phyloP scores from a whole-genome alignment of 1,140 invertebrate species.

The Aphis gossypii region DNA sequence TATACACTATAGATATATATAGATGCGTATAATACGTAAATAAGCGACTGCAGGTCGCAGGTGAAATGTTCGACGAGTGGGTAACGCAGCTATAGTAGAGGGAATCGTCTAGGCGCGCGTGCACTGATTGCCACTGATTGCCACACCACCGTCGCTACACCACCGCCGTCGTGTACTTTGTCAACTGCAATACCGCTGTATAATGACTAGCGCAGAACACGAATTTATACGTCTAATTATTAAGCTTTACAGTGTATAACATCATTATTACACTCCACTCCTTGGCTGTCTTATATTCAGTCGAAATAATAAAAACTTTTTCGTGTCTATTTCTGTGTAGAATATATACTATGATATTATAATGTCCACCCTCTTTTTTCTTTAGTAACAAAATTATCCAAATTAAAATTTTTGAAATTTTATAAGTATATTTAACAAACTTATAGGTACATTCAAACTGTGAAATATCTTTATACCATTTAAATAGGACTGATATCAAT shows the following conservation, averaged over 20 bases:
- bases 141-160: not conserved
- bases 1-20: not conserved
- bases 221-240: slow-evolving; percentile 10
- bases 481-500: too few relatives aligned
- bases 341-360: too few relatives aligned
- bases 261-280: not conserved
- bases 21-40: not conserved
- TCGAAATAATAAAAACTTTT: not conserved
- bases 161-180: not conserved
- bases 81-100: too few relatives aligned
- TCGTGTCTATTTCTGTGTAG: not conserved
- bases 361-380: not conserved
- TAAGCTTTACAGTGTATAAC: not conserved
- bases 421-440: not conserved
- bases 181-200: not conserved
- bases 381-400: not conserved
- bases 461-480: too few relatives aligned
- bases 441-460: not conserved
- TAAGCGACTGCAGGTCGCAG: not conserved
- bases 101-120: not conserved
- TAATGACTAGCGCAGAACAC: too few relatives aligned
- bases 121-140: not conserved
- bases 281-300: not conserved
- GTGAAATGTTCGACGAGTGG: not conserved
- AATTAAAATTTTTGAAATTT: not conserved